phyloP scores from a whole-genome alignment of 2,113 vertebrate genomes.

The Variabilichromis moorii region DNA sequence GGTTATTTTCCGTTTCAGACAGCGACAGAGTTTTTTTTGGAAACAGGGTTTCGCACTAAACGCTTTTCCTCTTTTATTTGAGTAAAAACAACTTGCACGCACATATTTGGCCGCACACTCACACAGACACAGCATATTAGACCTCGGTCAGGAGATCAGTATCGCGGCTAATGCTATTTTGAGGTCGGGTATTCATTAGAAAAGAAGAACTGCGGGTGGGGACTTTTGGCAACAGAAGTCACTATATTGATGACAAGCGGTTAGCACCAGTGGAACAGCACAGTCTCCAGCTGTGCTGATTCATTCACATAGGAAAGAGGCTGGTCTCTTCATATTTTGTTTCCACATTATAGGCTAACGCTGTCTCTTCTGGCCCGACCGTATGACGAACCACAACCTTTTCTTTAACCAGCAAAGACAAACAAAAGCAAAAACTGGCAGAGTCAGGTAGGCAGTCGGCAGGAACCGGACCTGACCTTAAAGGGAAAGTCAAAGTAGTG shows the following conservation, averaged over 20 bases:
- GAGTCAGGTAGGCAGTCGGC: neutral
- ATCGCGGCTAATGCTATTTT: conserved; percentile 11
- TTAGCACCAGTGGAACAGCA: conserved; percentile 13
- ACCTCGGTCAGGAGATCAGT: neutral
- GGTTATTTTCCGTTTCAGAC: neutral
- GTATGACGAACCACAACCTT: neutral
- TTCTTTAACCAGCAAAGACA: neutral
- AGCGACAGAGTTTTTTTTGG: neutral
- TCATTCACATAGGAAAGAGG: conserved; percentile 22
- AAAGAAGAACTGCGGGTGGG: conserved; percentile 57
- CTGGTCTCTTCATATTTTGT: neutral
- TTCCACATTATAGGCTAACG: neutral
- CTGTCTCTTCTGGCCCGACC: neutral
- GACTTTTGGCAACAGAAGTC: conserved; percentile 39
- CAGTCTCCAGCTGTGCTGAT: conserved; percentile 1
- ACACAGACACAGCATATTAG: neutral
- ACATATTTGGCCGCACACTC: neutral
- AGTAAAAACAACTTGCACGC: neutral
- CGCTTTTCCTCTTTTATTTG: neutral
- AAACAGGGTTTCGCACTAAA: neutral
- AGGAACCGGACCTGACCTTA: neutral
- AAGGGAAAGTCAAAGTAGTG: neutral
- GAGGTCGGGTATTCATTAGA: conserved; percentile 15
- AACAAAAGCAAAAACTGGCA: neutral
- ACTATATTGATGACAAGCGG: conserved; percentile 9